These are phyloP conservation scores for Melanerpes aurifrons DNA, from an alignment of 2,113 vertebrate species.

Conservation along the genomic window DNA sequence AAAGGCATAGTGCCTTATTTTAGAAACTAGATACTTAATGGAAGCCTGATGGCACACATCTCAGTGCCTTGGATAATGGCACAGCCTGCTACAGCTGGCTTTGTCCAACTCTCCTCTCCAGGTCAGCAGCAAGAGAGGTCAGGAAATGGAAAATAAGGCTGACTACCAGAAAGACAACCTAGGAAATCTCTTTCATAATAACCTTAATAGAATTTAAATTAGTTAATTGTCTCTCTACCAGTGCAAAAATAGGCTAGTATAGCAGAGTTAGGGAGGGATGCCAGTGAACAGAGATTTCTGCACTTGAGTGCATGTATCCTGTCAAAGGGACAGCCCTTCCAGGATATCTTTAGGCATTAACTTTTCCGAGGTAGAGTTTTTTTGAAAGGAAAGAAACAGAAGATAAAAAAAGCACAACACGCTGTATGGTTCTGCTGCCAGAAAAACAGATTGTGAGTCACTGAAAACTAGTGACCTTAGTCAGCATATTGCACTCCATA, in stretches of 20 bases:
- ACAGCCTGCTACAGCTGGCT: not conserved
- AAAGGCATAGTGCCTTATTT: not conserved
- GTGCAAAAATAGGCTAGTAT: not conserved
- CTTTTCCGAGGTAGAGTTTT: not conserved
- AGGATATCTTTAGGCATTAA: not conserved
- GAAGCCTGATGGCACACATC: not conserved
- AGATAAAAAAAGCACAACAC: not conserved
- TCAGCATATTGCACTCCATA: not conserved
- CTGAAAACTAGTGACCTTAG: not conserved
- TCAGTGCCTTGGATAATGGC: not conserved
- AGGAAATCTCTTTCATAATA: not conserved
- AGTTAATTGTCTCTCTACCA: not conserved
- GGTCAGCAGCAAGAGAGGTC: rapidly evolving
- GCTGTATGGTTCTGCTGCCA: not conserved
- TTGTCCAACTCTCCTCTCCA: not conserved
- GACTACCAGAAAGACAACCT: not conserved
- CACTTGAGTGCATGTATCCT: not conserved
- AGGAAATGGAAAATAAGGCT: not conserved
- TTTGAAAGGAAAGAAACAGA: not conserved
- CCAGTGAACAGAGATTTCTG: not conserved
- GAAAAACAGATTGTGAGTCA: slow-evolving; percentile 25
- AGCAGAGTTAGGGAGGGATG: not conserved
- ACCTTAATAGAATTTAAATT: not conserved
- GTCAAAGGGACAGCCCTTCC: not conserved
- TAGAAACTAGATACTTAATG: not conserved